These are phyloP conservation scores for Nyctereutes procyonoides DNA, from an alignment of 2,113 vertebrate species.

Conservation along the genomic window DNA sequence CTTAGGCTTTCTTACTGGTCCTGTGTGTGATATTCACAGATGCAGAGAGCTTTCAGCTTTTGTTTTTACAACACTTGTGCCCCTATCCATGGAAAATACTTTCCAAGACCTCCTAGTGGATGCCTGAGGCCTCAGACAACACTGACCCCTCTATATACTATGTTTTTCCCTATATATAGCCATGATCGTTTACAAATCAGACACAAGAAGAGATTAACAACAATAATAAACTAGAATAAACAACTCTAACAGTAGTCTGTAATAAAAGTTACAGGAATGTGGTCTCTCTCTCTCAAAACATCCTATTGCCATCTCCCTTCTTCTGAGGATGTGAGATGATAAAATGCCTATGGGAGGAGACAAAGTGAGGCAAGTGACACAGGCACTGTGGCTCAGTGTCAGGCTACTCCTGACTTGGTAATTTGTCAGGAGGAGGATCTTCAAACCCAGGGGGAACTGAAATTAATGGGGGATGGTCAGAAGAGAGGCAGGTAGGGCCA, in stretches of 20 bases:
- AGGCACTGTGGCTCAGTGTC: background rate
- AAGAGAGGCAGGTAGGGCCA: background rate
- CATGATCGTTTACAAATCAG: background rate
- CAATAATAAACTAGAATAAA: background rate
- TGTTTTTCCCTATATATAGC: background rate
- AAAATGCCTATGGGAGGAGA: background rate
- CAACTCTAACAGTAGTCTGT: background rate
- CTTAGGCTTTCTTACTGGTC: background rate
- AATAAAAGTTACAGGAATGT: background rate
- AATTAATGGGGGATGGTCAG: background rate
- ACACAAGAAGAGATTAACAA: background rate
- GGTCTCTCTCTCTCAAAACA: background rate
- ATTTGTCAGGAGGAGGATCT: background rate
- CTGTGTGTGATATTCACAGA: background rate
- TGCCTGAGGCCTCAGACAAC: background rate
- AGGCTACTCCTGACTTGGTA: background rate
- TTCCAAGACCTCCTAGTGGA: background rate
- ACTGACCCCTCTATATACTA: background rate
- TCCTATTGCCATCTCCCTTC: background rate
- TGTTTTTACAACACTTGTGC: background rate
- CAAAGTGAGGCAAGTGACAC: background rate
- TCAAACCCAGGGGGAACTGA: background rate
- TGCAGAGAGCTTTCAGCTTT: background rate
- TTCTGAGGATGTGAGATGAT: background rate
- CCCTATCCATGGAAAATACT: background rate